Conservation (phyloP, 2,797 vertebrate genomes). For the Lepidocolaptes lacrymiger region DNA sequence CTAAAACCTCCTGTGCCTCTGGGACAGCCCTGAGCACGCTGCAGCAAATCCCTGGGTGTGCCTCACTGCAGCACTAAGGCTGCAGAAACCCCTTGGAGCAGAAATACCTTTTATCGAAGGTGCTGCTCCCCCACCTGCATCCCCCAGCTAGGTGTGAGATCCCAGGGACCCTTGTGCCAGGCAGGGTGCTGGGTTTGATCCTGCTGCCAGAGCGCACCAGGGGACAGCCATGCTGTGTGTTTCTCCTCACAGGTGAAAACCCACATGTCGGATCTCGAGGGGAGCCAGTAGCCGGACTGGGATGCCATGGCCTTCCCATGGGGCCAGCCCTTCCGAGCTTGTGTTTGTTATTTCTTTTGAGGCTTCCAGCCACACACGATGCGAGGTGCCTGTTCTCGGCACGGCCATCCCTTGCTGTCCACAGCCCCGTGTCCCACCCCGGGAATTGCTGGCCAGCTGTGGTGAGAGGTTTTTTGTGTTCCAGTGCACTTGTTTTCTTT, state of each 20-base stretch:
- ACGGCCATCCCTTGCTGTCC: accelerated
- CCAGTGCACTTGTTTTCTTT: not conserved
- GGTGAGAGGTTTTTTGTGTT: not conserved
- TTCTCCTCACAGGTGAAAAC: slow-evolving; percentile 53
- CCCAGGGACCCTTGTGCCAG: accelerated
- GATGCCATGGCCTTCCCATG: not conserved
- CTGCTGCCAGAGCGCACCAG: not conserved
- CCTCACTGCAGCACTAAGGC: not conserved
- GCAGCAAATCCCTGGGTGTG: not conserved
- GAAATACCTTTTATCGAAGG: not conserved
- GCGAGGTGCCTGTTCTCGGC: accelerated
- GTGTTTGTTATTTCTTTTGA: not conserved
- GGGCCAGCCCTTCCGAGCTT: not conserved
- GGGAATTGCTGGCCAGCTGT: not conserved
- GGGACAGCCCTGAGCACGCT: not conserved
- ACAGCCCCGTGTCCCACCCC: not conserved
- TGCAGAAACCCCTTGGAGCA: accelerated
- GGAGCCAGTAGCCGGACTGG: not conserved
- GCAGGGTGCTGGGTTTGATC: not conserved
- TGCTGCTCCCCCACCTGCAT: not conserved
- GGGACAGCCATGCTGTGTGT: accelerated
- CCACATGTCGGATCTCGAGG: not conserved
- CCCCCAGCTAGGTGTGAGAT: not conserved
- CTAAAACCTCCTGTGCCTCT: accelerated
- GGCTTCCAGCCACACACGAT: not conserved